Conservation (phyloP, 2,797 vertebrate genomes). For the Acridotheres tristis region DNA sequence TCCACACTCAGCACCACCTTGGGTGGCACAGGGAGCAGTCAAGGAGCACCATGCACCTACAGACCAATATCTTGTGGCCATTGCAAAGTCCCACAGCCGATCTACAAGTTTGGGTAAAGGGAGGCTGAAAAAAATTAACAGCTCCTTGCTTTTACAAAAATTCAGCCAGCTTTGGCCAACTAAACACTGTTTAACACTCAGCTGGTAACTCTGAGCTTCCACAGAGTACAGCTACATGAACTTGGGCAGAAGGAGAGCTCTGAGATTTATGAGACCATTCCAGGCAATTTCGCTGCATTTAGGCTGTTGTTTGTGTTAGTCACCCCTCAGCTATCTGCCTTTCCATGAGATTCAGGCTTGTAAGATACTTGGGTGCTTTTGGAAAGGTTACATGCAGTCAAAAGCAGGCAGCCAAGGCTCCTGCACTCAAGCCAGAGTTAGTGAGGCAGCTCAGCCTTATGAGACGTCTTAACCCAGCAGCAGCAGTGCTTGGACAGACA, state of each 20-base stretch:
- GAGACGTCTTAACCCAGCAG: background rate
- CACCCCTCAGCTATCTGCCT: slow-evolving; percentile 1
- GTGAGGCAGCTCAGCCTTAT: background rate
- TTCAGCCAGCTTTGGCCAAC: background rate
- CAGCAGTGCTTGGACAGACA: background rate
- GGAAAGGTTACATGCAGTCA: slow-evolving; percentile 3
- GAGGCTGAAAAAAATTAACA: background rate
- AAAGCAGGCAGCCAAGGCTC: background rate
- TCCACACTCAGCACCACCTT: background rate
- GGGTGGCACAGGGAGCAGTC: background rate
- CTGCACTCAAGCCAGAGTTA: background rate
- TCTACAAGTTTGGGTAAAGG: background rate
- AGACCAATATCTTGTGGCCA: fast-evolving
- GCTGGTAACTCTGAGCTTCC: background rate
- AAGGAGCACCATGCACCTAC: background rate
- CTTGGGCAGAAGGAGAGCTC: background rate
- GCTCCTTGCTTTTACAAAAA: background rate
- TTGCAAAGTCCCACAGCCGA: background rate
- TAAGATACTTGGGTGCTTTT: background rate
- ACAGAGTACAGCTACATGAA: background rate
- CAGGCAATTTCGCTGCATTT: background rate
- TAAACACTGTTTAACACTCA: background rate
- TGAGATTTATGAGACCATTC: background rate
- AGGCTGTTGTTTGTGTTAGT: background rate
- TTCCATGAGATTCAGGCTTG: background rate